Conservation (phyloP, 2,113 vertebrate genomes). For the Panthera leo region DNA sequence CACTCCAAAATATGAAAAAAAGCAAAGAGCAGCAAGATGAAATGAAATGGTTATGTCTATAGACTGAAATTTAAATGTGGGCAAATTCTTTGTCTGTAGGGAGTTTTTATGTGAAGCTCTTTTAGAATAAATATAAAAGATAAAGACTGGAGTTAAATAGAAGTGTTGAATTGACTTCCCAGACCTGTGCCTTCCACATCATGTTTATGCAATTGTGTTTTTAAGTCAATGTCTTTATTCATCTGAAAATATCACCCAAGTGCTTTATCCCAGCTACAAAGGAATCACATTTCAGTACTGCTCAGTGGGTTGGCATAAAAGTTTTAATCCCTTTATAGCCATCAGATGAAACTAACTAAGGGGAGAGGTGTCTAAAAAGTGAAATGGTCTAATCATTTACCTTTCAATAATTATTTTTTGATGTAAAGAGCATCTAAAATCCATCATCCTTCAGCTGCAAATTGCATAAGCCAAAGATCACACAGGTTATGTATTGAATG, state of each 20-base stretch:
- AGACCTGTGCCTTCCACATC: conserved; percentile 56
- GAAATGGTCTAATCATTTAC: conserved; percentile 25
- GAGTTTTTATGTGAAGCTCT: conserved; percentile 52
- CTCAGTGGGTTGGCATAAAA: conserved; percentile 45
- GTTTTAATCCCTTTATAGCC: conserved; percentile 34
- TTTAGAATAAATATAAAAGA: conserved; percentile 63
- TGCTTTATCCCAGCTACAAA: conserved; percentile 68
- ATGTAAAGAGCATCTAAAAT: conserved; percentile 33
- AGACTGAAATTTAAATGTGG: conserved; percentile 57
- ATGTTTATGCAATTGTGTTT: conserved; percentile 72
- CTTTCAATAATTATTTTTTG: conserved; percentile 59
- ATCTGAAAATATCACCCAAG: conserved; percentile 66
- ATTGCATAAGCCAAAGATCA: conserved; percentile 2
- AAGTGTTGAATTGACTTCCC: conserved; percentile 59
- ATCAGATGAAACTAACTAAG: conserved; percentile 49
- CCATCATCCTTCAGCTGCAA: background rate
- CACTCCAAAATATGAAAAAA: conserved; percentile 34
- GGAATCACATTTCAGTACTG: conserved; percentile 24
- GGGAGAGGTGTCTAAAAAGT: background rate
- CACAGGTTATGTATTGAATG: background rate
- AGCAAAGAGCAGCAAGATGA: conserved; percentile 38
- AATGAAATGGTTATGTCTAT: conserved; percentile 55
- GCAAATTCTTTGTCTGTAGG: conserved; percentile 46
- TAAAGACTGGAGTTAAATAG: conserved; percentile 58
- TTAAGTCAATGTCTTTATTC: conserved; percentile 71